These are phyloP conservation scores for Bolborhynchus lineola DNA, from an alignment of 2,113 vertebrate species.

Conservation along the genomic window DNA sequence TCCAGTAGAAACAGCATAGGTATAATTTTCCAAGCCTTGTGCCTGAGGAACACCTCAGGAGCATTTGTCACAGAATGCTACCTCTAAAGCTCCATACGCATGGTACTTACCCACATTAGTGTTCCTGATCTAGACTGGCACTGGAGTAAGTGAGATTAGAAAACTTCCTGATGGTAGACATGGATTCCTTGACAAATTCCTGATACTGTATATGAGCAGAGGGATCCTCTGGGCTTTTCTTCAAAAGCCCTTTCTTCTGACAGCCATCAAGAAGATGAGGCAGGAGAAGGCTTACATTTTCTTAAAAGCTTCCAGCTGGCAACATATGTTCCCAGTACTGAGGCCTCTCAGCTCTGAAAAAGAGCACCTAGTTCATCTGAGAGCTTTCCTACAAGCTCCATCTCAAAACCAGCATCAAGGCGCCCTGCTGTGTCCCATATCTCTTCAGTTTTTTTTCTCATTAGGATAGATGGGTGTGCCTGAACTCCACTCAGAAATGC, in stretches of 20 bases:
- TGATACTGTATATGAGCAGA: background rate
- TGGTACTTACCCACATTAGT: fast-evolving
- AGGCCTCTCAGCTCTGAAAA: background rate
- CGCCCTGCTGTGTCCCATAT: background rate
- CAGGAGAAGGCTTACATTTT: background rate
- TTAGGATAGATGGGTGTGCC: background rate
- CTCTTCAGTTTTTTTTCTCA: background rate
- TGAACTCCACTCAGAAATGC: background rate
- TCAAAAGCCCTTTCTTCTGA: background rate
- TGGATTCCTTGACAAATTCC: background rate
- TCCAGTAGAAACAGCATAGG: background rate
- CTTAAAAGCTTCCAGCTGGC: background rate
- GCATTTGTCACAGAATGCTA: fast-evolving
- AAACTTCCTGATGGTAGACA: background rate
- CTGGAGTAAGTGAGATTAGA: background rate
- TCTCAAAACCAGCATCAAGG: fast-evolving
- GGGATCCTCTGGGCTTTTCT: background rate
- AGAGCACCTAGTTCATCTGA: background rate
- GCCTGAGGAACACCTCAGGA: background rate
- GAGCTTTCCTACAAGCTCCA: background rate
- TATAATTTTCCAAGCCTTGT: background rate
- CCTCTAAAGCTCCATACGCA: fast-evolving
- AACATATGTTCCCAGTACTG: background rate
- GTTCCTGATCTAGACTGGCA: background rate
- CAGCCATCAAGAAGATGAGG: background rate